Evolutionary conservation across 2,113 vertebrate genomes (phyloP).

Genomic region (Nestor notabilis): DNA sequence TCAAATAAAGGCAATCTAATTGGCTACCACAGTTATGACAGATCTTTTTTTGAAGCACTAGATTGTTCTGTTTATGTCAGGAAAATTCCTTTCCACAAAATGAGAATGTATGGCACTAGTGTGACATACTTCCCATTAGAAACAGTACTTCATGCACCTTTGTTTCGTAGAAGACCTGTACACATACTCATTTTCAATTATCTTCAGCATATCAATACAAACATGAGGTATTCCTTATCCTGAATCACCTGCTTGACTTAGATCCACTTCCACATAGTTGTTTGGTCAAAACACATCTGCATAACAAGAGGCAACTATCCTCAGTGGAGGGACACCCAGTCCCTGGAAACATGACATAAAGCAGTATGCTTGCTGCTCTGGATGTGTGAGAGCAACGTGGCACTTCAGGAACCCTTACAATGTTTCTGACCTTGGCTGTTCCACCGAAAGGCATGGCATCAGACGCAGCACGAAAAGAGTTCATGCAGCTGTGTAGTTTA

Average conservation of each 20-base stretch:
- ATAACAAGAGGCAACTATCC: background rate
- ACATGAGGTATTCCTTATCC: background rate
- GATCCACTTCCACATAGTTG: background rate
- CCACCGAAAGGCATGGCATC: accelerated
- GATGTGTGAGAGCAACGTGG: background rate
- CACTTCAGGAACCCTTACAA: background rate
- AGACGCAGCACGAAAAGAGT: background rate
- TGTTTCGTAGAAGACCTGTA: background rate
- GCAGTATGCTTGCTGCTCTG: accelerated
- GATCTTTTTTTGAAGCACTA: background rate
- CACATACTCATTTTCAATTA: background rate
- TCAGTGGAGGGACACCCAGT: background rate
- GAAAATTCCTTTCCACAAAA: background rate
- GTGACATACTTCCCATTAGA: background rate
- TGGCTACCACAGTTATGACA: background rate
- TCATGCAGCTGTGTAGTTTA: background rate
- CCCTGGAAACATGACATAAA: background rate
- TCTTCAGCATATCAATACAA: background rate
- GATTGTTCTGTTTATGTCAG: background rate
- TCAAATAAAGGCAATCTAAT: background rate
- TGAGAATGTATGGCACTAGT: background rate
- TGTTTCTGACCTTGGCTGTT: background rate
- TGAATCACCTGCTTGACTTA: background rate
- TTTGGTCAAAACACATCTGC: background rate
- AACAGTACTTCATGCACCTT: background rate